phyloP scores from a whole-genome alignment of 2,888 invertebrate genomes.

The Oithona nana region DNA sequence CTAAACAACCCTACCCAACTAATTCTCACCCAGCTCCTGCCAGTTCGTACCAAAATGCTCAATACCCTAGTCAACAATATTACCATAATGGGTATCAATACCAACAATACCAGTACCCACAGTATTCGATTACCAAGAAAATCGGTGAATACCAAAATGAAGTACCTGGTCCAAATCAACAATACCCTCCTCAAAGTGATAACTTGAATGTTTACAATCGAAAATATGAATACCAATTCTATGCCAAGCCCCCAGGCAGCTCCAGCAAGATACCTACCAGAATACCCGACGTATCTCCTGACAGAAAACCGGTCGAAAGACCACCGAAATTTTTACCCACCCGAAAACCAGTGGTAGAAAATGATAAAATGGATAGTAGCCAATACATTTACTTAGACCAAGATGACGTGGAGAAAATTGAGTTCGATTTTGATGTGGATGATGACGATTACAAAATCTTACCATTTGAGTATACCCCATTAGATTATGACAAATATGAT shows the following conservation, averaged over 20 bases:
- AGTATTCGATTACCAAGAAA: background rate
- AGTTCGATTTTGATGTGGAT: background rate
- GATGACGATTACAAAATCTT: background rate
- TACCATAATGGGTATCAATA: background rate
- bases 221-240: background rate
- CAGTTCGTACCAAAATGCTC: background rate
- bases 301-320: too few species aligned
- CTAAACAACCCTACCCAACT: background rate
- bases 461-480: background rate
- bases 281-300: too few species aligned
- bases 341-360: too few species aligned
- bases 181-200: background rate
- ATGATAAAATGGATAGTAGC: background rate
- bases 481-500: background rate
- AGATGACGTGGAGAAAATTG: background rate
- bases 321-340: too few species aligned
- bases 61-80: background rate
- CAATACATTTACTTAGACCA: background rate
- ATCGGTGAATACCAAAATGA: too few species aligned
- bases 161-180: background rate
- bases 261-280: too few species aligned
- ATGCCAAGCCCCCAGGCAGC: background rate
- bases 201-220: background rate
- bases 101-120: background rate
- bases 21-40: background rate